A percentile compares a stretch with the other conserved stretches of the same genome.
Conservation (phyloP, 2,888 invertebrate species). For the Pandemis cinnamomeana region DNA sequence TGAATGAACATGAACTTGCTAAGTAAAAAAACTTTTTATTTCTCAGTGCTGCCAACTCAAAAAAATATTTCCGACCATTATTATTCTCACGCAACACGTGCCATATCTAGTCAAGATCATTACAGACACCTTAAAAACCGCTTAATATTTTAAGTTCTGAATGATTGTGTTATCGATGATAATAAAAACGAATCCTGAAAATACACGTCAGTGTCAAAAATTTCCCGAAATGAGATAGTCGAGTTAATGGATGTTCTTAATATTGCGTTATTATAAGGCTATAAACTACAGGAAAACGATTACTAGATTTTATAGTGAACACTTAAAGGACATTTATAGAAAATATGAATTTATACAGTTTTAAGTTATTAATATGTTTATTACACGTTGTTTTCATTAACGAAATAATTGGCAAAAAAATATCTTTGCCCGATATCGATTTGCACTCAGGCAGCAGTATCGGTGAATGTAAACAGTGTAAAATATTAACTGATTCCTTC, state of each 20-base stretch:
- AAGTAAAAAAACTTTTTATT: neutral
- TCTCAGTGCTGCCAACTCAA: too few relatives aligned
- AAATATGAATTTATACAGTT: constrained; percentile 37
- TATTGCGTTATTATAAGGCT: too few relatives aligned
- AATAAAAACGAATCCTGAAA: constrained; percentile 19
- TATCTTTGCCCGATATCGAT: constrained; percentile 46
- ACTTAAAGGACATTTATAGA: neutral
- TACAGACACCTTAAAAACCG: neutral
- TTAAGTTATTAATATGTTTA: constrained; percentile 40
- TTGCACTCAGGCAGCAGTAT: constrained; percentile 41
- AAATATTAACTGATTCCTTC: constrained; percentile 89
- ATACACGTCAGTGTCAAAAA: constrained; percentile 40
- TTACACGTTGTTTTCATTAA: constrained; percentile 49
- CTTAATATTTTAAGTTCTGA: neutral
- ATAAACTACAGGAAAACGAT: neutral
- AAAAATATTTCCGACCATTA: too few relatives aligned
- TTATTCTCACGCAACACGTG: too few relatives aligned
- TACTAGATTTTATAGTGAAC: neutral
- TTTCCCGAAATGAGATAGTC: neutral
- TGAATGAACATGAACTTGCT: too few relatives aligned
- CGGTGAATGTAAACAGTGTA: constrained; percentile 88
- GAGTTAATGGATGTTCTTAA: neutral
- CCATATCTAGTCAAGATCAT: neutral
- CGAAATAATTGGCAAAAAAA: constrained; percentile 52
- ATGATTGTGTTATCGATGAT: neutral